These are phyloP conservation scores for Macrosoma leucophasiata DNA, from an alignment of 2,888 invertebrate species.

Conservation along the genomic window DNA sequence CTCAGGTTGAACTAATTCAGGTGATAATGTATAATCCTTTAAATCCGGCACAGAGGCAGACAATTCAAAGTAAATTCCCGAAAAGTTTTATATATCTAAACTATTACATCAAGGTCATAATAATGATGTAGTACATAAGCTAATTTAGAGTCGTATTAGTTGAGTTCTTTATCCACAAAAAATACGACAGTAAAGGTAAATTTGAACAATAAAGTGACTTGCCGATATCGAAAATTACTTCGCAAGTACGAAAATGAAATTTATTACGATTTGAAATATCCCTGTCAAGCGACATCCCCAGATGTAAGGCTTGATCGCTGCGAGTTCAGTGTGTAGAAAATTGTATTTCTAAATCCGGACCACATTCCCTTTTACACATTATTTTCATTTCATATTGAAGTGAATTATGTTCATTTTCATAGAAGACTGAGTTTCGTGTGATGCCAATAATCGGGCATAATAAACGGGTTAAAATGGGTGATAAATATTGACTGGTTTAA, in stretches of 20 bases:
- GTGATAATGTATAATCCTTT: no score
- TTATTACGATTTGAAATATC: slow-evolving; percentile 45
- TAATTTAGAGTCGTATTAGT: no score
- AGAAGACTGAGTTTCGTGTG: slow-evolving; percentile 15
- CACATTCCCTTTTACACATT: slow-evolving; percentile 18
- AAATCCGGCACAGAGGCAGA: no score
- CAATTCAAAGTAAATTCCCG: no score
- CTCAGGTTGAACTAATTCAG: no score
- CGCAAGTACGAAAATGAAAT: slow-evolving; percentile 27
- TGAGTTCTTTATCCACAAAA: no score
- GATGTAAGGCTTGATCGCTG: slow-evolving; percentile 43
- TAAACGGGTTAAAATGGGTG: slow-evolving; percentile 12
- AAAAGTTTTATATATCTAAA: no score
- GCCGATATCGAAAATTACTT: slow-evolving; percentile 7
- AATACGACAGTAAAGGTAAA: no score
- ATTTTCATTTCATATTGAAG: slow-evolving; percentile 30
- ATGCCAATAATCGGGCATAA: slow-evolving; percentile 8
- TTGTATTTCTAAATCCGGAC: slow-evolving; percentile 49
- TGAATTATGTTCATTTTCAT: slow-evolving; percentile 26
- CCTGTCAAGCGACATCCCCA: slow-evolving; percentile 48
- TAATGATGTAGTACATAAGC: no score
- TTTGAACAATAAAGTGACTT: no score
- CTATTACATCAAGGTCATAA: no score
- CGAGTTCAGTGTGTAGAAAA: slow-evolving; percentile 48
- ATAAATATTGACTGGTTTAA: slow-evolving; percentile 16